A percentile compares a stretch with the other conserved stretches of the same genome.
Evolutionary conservation across 2,113 vertebrate genomes (phyloP).

Genomic region (Equus quagga): DNA sequence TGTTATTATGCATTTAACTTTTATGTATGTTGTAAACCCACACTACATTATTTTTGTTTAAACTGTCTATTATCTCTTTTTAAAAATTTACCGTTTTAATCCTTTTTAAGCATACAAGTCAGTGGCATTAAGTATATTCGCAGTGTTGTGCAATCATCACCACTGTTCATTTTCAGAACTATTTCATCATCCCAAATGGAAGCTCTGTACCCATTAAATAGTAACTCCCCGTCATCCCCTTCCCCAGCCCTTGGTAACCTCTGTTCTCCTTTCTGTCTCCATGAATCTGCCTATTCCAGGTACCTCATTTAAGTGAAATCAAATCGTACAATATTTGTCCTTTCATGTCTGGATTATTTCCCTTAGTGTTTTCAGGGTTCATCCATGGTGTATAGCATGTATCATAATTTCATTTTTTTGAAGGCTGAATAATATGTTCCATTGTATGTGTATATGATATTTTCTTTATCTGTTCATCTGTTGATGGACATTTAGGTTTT

Average conservation of each 20-base stretch:
- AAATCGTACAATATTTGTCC: neutral
- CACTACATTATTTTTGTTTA: constrained; percentile 28
- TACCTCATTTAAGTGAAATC: neutral
- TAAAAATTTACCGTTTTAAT: neutral
- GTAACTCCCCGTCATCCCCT: neutral
- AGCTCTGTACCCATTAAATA: neutral
- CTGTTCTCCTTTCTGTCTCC: neutral
- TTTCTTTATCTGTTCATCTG: neutral
- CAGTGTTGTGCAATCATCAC: neutral
- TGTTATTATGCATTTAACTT: neutral
- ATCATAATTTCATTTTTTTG: constrained; percentile 42
- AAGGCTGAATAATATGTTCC: neutral
- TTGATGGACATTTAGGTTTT: neutral
- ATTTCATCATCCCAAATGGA: neutral
- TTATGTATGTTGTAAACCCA: neutral
- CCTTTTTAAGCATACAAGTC: neutral
- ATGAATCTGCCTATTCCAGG: neutral
- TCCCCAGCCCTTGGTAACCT: neutral
- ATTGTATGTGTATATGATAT: neutral
- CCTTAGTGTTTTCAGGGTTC: constrained; percentile 8
- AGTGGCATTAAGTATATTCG: neutral
- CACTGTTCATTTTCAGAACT: neutral
- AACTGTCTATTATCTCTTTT: neutral
- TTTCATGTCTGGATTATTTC: constrained; percentile 38
- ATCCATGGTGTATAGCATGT: neutral